phyloP scores from a whole-genome alignment of 2,888 invertebrate genomes.

The Stictocephala bisonia region DNA sequence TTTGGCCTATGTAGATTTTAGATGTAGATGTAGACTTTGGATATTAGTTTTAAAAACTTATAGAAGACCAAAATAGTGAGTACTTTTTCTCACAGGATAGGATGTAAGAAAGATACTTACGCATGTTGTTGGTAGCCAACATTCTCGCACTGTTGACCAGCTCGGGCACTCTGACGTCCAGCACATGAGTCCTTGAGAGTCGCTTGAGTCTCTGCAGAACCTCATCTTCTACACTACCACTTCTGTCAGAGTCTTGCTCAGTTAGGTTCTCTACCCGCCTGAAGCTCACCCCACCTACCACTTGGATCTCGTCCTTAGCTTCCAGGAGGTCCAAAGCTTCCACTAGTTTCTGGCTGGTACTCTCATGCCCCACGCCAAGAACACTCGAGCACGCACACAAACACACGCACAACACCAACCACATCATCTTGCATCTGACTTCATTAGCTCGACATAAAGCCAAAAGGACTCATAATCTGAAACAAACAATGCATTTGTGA shows the following conservation, averaged over 20 bases:
- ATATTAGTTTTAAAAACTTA: no score
- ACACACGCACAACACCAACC: neutral
- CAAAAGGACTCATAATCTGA: no score
- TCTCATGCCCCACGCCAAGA: neutral
- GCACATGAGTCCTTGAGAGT: constrained; percentile 71
- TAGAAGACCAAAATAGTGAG: no score
- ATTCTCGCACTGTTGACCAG: constrained; percentile 60
- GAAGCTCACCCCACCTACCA: constrained; percentile 19
- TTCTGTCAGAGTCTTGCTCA: neutral
- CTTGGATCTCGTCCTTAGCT: neutral
- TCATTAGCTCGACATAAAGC: no score
- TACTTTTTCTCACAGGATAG: no score
- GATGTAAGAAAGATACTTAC: no score
- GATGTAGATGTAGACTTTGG: no score
- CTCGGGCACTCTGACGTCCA: constrained; percentile 75
- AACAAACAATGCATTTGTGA: no score
- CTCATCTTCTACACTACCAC: neutral
- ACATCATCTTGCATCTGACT: no score
- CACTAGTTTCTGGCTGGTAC: neutral
- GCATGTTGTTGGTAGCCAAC: constrained; percentile 63
- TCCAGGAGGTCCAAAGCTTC: neutral
- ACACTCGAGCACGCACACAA: no score
- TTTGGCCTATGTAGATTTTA: no score
- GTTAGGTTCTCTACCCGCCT: neutral
- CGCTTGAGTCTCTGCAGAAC: constrained; percentile 70